Conservation (phyloP, 2,113 vertebrate species). For the Illadopsis cleaveri region DNA sequence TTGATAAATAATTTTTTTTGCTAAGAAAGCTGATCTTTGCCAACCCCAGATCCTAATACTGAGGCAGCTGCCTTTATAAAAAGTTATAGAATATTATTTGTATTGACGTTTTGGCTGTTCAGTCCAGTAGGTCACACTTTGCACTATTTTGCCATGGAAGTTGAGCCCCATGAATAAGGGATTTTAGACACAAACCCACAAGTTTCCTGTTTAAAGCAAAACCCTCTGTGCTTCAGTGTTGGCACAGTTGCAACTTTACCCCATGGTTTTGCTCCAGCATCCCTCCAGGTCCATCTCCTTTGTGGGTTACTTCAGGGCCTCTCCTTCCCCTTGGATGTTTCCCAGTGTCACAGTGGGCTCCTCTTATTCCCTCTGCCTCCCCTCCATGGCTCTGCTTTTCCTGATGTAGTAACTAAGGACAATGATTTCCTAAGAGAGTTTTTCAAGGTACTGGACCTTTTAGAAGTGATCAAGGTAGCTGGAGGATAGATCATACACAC, state of each 20-base stretch:
- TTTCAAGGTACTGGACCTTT: not conserved
- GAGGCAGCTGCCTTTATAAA: not conserved
- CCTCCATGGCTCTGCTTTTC: not conserved
- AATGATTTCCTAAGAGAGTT: not conserved
- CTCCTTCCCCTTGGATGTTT: not conserved
- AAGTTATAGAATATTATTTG: not conserved
- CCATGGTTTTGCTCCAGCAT: not conserved
- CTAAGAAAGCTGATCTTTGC: not conserved
- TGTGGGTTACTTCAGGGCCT: not conserved
- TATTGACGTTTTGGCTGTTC: not conserved
- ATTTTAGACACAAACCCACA: not conserved
- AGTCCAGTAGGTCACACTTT: not conserved
- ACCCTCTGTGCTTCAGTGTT: not conserved
- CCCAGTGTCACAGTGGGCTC: not conserved
- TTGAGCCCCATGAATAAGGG: not conserved
- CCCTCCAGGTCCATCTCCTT: not conserved
- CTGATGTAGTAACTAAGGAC: not conserved
- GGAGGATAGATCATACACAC: not conserved
- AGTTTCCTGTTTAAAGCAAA: not conserved
- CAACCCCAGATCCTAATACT: not conserved
- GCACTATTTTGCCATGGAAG: not conserved
- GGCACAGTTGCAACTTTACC: not conserved
- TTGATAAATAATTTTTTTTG: not conserved
- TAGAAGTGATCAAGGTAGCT: not conserved
- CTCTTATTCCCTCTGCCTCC: not conserved